A percentile compares a stretch with the other conserved stretches of the same genome.
Evolutionary conservation across 2,888 invertebrate genomes (phyloP).

Genomic region (Sympetrum striolatum): DNA sequence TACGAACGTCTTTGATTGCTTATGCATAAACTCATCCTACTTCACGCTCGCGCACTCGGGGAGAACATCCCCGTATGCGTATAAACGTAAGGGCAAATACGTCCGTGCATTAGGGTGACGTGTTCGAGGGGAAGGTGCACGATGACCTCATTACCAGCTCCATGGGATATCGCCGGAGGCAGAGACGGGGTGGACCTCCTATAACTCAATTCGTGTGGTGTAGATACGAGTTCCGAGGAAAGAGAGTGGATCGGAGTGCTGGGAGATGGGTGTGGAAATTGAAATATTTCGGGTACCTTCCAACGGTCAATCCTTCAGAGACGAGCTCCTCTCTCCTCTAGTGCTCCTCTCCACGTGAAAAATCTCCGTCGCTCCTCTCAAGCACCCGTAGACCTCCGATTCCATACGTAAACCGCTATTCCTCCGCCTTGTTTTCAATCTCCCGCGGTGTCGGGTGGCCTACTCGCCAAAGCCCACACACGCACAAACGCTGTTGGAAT

Average conservation of each 20-base stretch:
- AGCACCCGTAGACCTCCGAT: background rate
- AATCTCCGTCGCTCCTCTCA: background rate
- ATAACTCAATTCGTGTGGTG: background rate
- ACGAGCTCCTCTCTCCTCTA: background rate
- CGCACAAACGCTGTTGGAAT: conserved; percentile 14
- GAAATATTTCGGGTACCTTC: background rate
- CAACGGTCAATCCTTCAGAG: background rate
- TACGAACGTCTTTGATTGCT: no score
- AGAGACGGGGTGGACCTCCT: background rate
- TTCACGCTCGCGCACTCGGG: no score
- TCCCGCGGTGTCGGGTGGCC: background rate
- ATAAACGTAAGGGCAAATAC: no score
- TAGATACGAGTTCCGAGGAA: background rate
- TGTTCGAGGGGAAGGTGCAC: background rate
- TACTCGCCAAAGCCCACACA: background rate
- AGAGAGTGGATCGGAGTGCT: background rate
- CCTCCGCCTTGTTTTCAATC: conserved; percentile 23
- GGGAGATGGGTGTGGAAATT: background rate
- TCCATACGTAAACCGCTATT: background rate
- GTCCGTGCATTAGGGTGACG: background rate
- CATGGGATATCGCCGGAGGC: background rate
- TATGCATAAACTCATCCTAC: no score
- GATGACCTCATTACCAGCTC: conserved; percentile 28
- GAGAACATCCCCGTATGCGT: no score
- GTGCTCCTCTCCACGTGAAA: no score